Conservation (phyloP, 2,113 vertebrate species). For the Entelurus aequoreus region DNA sequence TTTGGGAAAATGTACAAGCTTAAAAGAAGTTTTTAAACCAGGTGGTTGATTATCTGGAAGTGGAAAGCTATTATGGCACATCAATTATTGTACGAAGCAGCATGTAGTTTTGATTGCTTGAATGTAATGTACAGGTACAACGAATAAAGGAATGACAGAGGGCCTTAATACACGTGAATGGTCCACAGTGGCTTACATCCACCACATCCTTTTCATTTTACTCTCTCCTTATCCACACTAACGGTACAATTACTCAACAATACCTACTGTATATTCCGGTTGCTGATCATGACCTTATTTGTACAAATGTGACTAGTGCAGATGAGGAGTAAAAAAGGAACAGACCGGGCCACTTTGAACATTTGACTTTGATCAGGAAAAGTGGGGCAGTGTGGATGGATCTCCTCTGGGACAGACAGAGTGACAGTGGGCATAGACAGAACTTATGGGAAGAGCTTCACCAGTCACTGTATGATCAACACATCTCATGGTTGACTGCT, state of each 20-base stretch:
- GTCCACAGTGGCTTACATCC: slow-evolving; percentile 58
- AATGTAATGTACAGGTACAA: slow-evolving; percentile 42
- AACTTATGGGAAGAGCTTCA: slow-evolving; percentile 51
- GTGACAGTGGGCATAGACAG: slow-evolving; percentile 55
- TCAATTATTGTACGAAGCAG: slow-evolving; percentile 24
- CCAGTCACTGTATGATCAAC: slow-evolving; percentile 34
- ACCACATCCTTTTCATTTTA: slow-evolving; percentile 50
- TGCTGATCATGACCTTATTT: slow-evolving; percentile 26
- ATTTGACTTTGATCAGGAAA: slow-evolving; percentile 51
- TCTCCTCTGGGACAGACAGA: slow-evolving; percentile 64
- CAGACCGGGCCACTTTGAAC: slow-evolving; percentile 61
- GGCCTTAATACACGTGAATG: slow-evolving; percentile 41
- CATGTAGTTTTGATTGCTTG: slow-evolving; percentile 32
- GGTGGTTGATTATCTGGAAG: slow-evolving; percentile 44
- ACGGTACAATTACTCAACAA: slow-evolving; percentile 20
- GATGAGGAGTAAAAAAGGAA: slow-evolving; percentile 65
- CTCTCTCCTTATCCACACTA: slow-evolving; percentile 56
- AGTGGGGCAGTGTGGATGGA: slow-evolving; percentile 62
- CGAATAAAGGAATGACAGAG: slow-evolving; percentile 56
- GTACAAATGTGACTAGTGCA: slow-evolving; percentile 39
- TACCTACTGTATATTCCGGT: slow-evolving; percentile 4
- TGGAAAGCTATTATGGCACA: slow-evolving; percentile 40
- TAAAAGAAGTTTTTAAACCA: slow-evolving; percentile 51
- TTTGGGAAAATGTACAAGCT: slow-evolving; percentile 21
- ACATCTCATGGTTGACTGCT: slow-evolving; percentile 19